A percentile compares a stretch with the other conserved stretches of the same genome.
phyloP scores from a whole-genome alignment of 2,888 invertebrate species.

The Altica lythri region DNA sequence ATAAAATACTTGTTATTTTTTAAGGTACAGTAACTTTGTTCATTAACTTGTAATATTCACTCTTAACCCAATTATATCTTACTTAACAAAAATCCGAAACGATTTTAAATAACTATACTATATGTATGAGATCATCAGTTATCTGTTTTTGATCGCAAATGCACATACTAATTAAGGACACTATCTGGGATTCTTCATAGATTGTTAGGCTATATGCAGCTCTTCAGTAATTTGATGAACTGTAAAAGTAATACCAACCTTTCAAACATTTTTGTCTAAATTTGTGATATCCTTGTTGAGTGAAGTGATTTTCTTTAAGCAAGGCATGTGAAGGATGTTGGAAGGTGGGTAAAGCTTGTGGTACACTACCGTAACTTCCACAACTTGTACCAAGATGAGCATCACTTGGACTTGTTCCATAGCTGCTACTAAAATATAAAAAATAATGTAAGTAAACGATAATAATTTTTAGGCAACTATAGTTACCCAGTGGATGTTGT shows the following conservation, averaged over 20 bases:
- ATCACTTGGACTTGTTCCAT: constrained; percentile 76
- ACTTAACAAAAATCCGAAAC: no score
- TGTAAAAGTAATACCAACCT: constrained; percentile 66
- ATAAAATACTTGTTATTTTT: constrained; percentile 1
- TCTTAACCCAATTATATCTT: no score
- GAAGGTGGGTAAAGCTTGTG: constrained; percentile 85
- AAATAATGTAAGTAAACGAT: neutral
- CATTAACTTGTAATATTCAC: no score
- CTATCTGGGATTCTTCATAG: no score
- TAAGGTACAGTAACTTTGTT: no score
- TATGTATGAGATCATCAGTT: no score
- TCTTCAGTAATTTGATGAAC: no score
- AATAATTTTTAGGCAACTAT: neutral
- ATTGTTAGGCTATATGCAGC: no score
- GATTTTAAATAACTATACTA: no score
- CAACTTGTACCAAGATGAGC: constrained; percentile 72
- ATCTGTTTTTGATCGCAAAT: no score
- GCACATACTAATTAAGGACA: no score
- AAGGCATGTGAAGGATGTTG: constrained; percentile 96
- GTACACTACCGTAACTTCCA: constrained; percentile 78
- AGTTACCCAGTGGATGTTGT: constrained; percentile 76
- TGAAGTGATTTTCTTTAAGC: constrained; percentile 95
- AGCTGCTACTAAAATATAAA: constrained; percentile 65
- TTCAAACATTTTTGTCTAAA: constrained; percentile 93
- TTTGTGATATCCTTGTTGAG: constrained; percentile 96